A percentile compares a stretch with the other conserved stretches of the same genome.
Conservation (phyloP, 2,113 vertebrate genomes). For the Amia ocellicauda region DNA sequence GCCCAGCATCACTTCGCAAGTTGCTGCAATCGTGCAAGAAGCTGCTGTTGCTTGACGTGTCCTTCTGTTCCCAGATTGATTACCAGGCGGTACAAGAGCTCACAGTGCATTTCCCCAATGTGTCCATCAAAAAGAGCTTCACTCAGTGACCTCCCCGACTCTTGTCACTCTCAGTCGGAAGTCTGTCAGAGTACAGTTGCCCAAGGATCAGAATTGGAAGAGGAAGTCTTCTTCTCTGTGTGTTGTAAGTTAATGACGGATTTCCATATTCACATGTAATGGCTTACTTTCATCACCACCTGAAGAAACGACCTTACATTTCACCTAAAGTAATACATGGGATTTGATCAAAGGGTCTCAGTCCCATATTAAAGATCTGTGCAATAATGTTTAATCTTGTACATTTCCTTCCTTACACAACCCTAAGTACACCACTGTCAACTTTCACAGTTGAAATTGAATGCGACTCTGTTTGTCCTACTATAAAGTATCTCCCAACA, state of each 20-base stretch:
- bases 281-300: too few species aligned
- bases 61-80: slow-evolving; percentile 97
- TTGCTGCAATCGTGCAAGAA: slow-evolving; percentile 86
- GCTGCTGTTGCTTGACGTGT: slow-evolving; percentile 88
- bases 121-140: slow-evolving; percentile 96
- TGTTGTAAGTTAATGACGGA: too few species aligned
- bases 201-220: too few species aligned
- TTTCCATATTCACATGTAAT: too few species aligned
- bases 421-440: neutral
- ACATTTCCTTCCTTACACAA: neutral
- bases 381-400: neutral
- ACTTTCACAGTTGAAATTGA: too few species aligned
- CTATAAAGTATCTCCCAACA: too few species aligned
- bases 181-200: too few species aligned
- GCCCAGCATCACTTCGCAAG: slow-evolving; percentile 80
- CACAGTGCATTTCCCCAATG: slow-evolving; percentile 78
- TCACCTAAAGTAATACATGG: too few species aligned
- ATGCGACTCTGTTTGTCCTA: too few species aligned
- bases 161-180: neutral
- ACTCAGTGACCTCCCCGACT: slow-evolving; percentile 75
- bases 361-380: neutral
- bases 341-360: too few species aligned
- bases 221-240: too few species aligned
- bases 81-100: slow-evolving; percentile 85
- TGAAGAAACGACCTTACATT: too few species aligned